phyloP scores from a whole-genome alignment of 2,888 invertebrate genomes.

The Rhagium mordax region DNA sequence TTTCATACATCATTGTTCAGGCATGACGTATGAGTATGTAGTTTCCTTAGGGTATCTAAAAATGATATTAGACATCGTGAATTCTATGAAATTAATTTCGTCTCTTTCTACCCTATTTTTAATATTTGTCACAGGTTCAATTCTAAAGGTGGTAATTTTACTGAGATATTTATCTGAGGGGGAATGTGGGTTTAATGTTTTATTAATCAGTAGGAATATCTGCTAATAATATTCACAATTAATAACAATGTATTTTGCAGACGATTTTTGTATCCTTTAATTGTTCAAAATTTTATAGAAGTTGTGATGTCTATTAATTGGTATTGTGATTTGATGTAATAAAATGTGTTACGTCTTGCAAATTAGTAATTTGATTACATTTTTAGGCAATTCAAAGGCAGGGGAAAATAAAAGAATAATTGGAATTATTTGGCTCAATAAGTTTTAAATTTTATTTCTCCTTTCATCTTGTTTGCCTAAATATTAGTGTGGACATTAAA shows the following conservation, averaged over 20 bases:
- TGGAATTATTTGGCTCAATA: not conserved
- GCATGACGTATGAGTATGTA: constrained; percentile 29
- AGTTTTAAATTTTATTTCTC: not conserved
- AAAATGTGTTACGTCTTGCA: constrained; percentile 10
- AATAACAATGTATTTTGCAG: too few species aligned
- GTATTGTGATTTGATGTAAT: not conserved
- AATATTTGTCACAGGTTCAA: not conserved
- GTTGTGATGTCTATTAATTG: not conserved
- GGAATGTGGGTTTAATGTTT: not conserved
- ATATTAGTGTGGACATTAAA: not conserved
- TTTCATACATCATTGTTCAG: constrained; percentile 35
- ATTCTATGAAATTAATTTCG: not conserved
- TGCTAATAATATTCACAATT: too few species aligned
- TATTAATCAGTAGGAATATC: too few species aligned
- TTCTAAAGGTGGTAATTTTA: not conserved
- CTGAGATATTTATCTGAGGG: not conserved
- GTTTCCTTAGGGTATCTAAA: not conserved
- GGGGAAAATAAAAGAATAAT: not conserved
- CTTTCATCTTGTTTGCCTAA: constrained; percentile 3
- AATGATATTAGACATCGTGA: not conserved
- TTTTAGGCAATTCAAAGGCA: not conserved
- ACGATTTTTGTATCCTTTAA: too few species aligned
- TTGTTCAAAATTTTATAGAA: not conserved
- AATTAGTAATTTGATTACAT: not conserved
- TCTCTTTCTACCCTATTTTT: not conserved